Percentiles rank a stretch among this genome's conserved stretches.
phyloP scores from a whole-genome alignment of 2,888 invertebrate species.

The Cerastis leucographa region DNA sequence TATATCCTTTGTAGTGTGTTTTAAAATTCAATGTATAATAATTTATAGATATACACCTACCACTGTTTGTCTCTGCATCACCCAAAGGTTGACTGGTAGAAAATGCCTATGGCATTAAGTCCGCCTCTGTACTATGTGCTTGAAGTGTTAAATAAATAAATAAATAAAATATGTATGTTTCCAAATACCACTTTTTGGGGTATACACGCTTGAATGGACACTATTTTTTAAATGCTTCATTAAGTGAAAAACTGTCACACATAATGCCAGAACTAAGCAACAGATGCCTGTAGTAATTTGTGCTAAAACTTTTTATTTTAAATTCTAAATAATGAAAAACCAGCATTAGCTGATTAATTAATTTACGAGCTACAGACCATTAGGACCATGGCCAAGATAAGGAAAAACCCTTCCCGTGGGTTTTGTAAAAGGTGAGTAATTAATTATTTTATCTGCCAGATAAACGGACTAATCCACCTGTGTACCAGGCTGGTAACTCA shows the following conservation, averaged over 20 bases:
- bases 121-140: too few relatives aligned
- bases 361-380: slow-evolving; percentile 45
- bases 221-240: not conserved
- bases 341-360: slow-evolving; percentile 29
- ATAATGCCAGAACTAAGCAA: not conserved
- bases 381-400: slow-evolving; percentile 47
- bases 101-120: too few relatives aligned
- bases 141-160: too few relatives aligned
- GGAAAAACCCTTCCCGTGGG: slow-evolving; percentile 41
- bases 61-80: too few relatives aligned
- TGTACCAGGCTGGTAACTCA: not conserved
- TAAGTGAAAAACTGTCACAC: not conserved
- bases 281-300: not conserved
- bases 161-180: not conserved
- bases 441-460: slow-evolving; percentile 32
- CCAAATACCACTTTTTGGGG: not conserved
- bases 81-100: too few relatives aligned
- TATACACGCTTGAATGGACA: not conserved
- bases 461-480: slow-evolving; percentile 9
- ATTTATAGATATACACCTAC: too few relatives aligned
- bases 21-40: too few relatives aligned
- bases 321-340: slow-evolving; percentile 23
- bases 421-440: slow-evolving; percentile 45
- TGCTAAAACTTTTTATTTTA: not conserved
- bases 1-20: too few relatives aligned